Percentiles rank a stretch among this genome's conserved stretches.
phyloP scores from a whole-genome alignment of 2,113 vertebrate genomes.

The Hymenochirus boettgeri region DNA sequence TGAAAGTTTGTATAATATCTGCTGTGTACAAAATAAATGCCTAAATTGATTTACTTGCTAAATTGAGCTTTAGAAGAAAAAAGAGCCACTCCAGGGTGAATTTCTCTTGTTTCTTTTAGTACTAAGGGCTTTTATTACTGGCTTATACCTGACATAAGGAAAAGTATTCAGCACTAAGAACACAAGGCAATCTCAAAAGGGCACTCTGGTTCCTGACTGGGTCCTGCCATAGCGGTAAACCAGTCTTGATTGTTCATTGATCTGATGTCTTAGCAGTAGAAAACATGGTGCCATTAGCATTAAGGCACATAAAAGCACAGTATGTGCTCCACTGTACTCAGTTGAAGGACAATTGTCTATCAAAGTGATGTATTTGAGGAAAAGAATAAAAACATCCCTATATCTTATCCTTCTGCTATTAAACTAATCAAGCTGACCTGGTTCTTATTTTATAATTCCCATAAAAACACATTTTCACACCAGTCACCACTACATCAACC shows the following conservation, averaged over 20 bases:
- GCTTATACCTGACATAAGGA: slow-evolving; percentile 14
- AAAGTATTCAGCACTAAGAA: not conserved
- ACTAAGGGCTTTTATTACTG: slow-evolving; percentile 8
- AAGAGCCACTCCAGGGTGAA: not conserved
- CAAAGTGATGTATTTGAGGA: not conserved
- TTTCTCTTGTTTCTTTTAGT: slow-evolving; percentile 23
- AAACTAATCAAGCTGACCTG: not conserved
- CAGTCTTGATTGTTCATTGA: slow-evolving; percentile 12
- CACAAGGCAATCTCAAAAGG: slow-evolving; percentile 2
- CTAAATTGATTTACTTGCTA: slow-evolving; percentile 32
- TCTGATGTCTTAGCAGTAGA: slow-evolving; percentile 22
- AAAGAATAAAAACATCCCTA: not conserved
- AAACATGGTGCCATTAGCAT: slow-evolving; percentile 9
- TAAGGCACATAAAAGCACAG: not conserved
- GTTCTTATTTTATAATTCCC: not conserved
- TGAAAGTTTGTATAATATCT: slow-evolving; percentile 28
- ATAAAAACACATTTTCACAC: too few relatives aligned
- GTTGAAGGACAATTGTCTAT: slow-evolving; percentile 3
- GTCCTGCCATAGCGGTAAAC: not conserved
- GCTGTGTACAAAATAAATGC: slow-evolving; percentile 24
- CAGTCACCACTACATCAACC: too few relatives aligned
- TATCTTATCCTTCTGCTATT: not conserved
- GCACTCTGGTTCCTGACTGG: not conserved
- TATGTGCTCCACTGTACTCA: not conserved
- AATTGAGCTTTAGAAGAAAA: slow-evolving; percentile 23